Conservation (phyloP, 2,113 vertebrate species). For the Phylloscopus whistleri region DNA sequence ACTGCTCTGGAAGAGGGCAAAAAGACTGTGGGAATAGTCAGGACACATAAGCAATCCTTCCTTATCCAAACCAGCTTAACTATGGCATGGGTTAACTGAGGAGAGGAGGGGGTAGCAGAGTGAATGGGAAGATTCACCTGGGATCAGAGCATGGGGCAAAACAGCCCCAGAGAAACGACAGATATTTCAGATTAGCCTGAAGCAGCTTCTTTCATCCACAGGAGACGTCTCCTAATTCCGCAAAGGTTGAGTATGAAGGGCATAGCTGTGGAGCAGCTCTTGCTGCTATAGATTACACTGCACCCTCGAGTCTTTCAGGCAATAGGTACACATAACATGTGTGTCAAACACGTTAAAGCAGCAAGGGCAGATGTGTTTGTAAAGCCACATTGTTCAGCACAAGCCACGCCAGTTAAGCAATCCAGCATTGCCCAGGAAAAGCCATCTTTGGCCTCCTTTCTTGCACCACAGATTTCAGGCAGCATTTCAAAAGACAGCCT, state of each 20-base stretch:
- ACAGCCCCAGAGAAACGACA: fast-evolving
- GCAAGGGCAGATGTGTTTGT: background rate
- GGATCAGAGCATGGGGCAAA: background rate
- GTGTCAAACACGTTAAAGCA: background rate
- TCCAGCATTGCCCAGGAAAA: background rate
- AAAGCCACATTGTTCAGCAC: background rate
- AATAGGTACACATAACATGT: fast-evolving
- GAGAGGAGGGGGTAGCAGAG: background rate
- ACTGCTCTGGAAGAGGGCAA: background rate
- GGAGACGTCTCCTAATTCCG: background rate
- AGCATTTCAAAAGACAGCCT: background rate
- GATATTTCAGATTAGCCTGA: background rate
- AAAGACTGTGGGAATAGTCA: background rate
- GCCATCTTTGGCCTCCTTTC: background rate
- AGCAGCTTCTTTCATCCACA: background rate
- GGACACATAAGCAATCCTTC: background rate
- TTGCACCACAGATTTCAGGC: background rate
- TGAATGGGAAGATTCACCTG: background rate
- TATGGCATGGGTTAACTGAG: background rate
- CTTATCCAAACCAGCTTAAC: background rate
- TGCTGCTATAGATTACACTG: fast-evolving
- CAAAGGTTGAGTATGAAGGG: background rate
- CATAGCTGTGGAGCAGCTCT: background rate
- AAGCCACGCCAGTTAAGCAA: background rate
- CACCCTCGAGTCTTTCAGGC: background rate